phyloP scores from a whole-genome alignment of 2,113 vertebrate species.

The Platichthys flesus region DNA sequence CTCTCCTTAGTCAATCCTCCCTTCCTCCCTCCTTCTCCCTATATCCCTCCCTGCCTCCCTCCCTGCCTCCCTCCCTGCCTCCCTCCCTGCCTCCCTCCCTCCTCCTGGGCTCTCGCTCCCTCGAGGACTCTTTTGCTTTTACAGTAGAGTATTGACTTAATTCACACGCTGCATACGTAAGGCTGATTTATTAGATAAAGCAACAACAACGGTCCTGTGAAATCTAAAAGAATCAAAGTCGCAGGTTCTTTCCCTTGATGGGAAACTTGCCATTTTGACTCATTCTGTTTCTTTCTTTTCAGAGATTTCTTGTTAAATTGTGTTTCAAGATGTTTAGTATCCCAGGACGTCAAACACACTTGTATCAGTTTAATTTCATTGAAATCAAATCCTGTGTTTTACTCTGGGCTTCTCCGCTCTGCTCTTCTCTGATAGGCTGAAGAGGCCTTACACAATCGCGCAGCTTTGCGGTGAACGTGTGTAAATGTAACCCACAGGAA shows the following conservation, averaged over 20 bases:
- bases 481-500: conserved; percentile 73
- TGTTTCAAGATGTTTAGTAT: background rate
- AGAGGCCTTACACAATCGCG: conserved; percentile 38
- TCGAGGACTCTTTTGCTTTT: conserved; percentile 38
- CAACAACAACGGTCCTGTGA: background rate
- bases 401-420: background rate
- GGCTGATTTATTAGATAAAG: conserved; percentile 15
- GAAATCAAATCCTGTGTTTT: background rate
- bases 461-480: conserved; percentile 49
- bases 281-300: background rate
- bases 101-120: conserved; percentile 29
- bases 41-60: conserved; percentile 33
- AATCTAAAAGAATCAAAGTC: conserved; percentile 7
- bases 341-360: background rate
- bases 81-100: conserved; percentile 42
- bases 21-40: conserved; percentile 53
- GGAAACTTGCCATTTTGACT: background rate
- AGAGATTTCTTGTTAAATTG: background rate
- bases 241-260: background rate
- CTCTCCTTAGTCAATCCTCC: conserved; percentile 75
- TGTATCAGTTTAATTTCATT: background rate
- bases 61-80: conserved; percentile 48
- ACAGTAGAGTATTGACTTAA: background rate
- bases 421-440: conserved; percentile 34
- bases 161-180: conserved; percentile 17